Percentiles rank a stretch among this genome's conserved stretches.
phyloP scores from a whole-genome alignment of 2,113 vertebrate species.

The Onychorhynchus coronatus region DNA sequence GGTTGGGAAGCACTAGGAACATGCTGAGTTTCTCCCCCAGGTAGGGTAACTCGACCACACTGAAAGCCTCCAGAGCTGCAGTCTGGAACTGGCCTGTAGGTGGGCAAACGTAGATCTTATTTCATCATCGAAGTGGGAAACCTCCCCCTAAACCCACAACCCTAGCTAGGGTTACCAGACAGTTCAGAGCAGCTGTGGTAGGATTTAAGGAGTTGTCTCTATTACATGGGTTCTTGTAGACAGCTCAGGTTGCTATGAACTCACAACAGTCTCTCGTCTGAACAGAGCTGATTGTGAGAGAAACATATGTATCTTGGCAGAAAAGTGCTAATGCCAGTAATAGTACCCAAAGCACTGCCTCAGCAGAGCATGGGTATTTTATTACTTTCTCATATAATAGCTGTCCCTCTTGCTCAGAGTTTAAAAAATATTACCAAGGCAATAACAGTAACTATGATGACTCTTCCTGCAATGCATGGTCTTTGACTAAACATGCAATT shows the following conservation, averaged over 20 bases:
- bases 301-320: not conserved
- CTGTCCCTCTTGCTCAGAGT: not conserved
- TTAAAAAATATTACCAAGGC: not conserved
- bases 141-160: fast-evolving
- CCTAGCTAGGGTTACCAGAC: not conserved
- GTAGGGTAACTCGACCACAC: slow-evolving; percentile 82
- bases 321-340: not conserved
- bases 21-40: slow-evolving; percentile 79
- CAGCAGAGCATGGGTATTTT: not conserved
- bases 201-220: not conserved
- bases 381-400: not conserved
- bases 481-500: not conserved
- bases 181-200: not conserved
- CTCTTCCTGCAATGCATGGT: not conserved
- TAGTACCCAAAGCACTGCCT: not conserved
- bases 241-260: not conserved
- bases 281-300: not conserved
- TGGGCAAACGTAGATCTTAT: not conserved
- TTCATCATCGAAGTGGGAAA: not conserved
- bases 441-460: not conserved
- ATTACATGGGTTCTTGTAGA: not conserved
- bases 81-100: slow-evolving; percentile 85
- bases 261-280: not conserved
- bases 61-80: slow-evolving; percentile 73
- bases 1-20: slow-evolving; percentile 82